Evolutionary conservation across 2,888 invertebrate genomes (phyloP), one percentile per base, ranked within the genome.

Genomic region (Mimachlamys varia): DNA sequence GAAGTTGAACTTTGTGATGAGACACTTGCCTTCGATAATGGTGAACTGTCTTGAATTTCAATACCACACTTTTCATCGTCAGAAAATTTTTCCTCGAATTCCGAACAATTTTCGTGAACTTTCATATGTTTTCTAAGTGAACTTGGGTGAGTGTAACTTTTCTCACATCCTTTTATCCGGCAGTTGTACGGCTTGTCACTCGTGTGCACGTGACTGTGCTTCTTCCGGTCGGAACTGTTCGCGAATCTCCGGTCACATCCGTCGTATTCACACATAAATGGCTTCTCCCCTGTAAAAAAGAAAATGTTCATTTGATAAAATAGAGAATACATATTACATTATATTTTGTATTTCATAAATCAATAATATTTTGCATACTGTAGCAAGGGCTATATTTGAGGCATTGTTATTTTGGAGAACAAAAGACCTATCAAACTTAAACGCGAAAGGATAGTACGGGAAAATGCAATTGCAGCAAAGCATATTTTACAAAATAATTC

Each of bases 131-230:
- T 99, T 96, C 99, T 97, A 95, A 99, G 97, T 58, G 99, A 99
- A 91, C 99, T 99, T 44, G 99, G 99, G 97, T 99, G 99, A 91
- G 99, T 99, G 97, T 99, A 99, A 93, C 99, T 99, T 97, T 99
- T 99, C 97, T 99, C 99, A 97, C 99, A 99, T 96, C 99, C 99
- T 94, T 98, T 98, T 93, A 99, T 98, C 95, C 99, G 98, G 97
- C 99, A 99, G 97, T 99, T 99, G 98, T 99, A 99, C 44, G 99
- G 99, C 97, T 99, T 99, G 97, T 99, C 99, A 88, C 98, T 98
- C 89, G 99, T 99, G 97, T 99, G 99, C 90, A 99, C 99, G 97
- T 99, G 99, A 92, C 99, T 99, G 97, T 99, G 99, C 97, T 99
- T 99, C 97, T 99, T 99, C 94, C 99, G 98, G 97, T 99, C 99